Base-by-base conservation (phyloP, 2,888 invertebrate genomes). In the Caenorhabditis virilis region DNA sequence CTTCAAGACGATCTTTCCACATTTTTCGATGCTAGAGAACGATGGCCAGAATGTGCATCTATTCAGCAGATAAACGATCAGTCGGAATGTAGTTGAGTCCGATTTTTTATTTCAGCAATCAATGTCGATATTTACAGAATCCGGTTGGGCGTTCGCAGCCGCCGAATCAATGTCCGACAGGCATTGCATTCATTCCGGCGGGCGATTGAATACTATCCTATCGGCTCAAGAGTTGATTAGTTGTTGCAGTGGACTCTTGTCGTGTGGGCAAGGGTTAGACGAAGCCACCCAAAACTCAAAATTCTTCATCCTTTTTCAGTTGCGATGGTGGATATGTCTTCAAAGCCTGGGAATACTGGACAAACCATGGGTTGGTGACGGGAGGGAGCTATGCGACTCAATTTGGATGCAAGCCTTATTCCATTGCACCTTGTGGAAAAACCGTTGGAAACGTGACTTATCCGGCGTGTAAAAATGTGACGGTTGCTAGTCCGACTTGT, bases 261-360 rank as follows among this genome's bases (percentile, higher is more conserved):
- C 50, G 1, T 85, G 85, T 76, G 85, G 85, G 58, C 72, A 78
- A 51, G 85, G 85, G 85, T 85, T 60, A 43, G 62, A 25, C n/a
- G n/a, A n/a, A n/a, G n/a, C n/a, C n/a, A 50, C 93, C 93, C 1
- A 85, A 93, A 45, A 93, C 93, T 1, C n/a, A 7, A 5, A 36
- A n/a, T 9, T 9, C 6, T 9, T 30, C 30, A 9, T 11, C 5
- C 6, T n/a, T 3, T 58, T 60, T 13, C 51, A 61, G 67, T 49
- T 66, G 65, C 46, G 53, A 66, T n/a, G 65, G 63, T 36, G 70
- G 70, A 7, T 67, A 54, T 38, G 64, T 63, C 38, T 54, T 69
- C 43, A 41, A 59, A 30, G 70, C 70, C 1, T 66, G 58, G 59
- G 43, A 60, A 16, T 68, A 48, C 45, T 67, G 63, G 59, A 35